These are phyloP conservation scores for Antheraea assamensis DNA, from an alignment of 2,888 invertebrate species.

Conservation along the genomic window DNA sequence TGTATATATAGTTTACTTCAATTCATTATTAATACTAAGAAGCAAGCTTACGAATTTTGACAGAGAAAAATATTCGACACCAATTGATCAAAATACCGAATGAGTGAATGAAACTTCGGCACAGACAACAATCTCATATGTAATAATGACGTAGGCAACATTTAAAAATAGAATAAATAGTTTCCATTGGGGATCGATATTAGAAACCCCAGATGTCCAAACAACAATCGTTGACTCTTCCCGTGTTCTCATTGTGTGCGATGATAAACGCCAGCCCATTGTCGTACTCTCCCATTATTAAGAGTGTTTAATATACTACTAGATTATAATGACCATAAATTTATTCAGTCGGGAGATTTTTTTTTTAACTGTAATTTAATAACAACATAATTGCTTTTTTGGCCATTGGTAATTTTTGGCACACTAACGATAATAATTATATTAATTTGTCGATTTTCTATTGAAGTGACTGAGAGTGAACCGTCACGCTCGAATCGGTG, in stretches of 20 bases:
- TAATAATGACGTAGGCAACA: conserved; percentile 56
- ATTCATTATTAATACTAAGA: background rate
- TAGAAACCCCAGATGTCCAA: conserved; percentile 77
- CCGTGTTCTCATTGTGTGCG: conserved; percentile 55
- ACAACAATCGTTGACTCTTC: conserved; percentile 63
- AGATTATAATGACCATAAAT: conserved; percentile 44
- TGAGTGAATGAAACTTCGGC: conserved; percentile 1
- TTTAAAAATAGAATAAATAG: conserved; percentile 51
- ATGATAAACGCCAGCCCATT: conserved; percentile 68
- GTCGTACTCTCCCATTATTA: conserved; percentile 65
- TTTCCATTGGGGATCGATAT: conserved; percentile 52
- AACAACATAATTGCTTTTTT: background rate
- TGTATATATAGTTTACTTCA: background rate
- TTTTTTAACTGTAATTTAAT: background rate
- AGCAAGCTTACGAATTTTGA: background rate
- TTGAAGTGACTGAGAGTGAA: no score
- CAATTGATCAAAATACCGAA: no score
- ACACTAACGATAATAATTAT: no score
- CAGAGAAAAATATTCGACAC: background rate
- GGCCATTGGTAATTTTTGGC: background rate
- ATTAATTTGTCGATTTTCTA: no score
- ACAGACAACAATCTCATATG: conserved; percentile 19
- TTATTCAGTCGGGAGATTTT: background rate
- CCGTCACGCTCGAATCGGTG: no score
- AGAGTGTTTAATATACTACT: conserved; percentile 71